Evolutionary conservation across 2,797 vertebrate genomes (phyloP), one percentile per base, ranked within the genome.

Genomic region (Serranus cabrilla): DNA sequence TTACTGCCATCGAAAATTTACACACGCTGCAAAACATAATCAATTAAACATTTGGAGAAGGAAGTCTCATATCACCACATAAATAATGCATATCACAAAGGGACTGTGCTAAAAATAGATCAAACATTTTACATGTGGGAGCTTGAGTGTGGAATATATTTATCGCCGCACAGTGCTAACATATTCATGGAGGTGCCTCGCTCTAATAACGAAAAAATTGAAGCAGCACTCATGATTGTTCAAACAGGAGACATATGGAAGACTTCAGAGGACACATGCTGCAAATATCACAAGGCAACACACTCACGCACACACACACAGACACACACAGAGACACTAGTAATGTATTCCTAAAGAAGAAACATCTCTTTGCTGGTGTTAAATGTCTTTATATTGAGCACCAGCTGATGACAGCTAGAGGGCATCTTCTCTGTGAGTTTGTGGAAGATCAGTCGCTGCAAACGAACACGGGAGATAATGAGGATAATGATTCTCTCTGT

Each of bases 151-250:
- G 71, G 86, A 83, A 76, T 52, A 68, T 68, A 71, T 86, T 86
- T 66, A 59, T 80, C 40, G 18, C 39, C 50, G 23, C 55, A 43
- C 67, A 56, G 82, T 70, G 68, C 70, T 83, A 81, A 89, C 42
- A 68, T 87, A 88, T 89, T 89, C 79, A 89, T 75, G 68, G 86
- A 55, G 66, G 71, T 84, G 81, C 65, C 75, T 84, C 58, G 0
- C 57, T 84, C 46, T 82, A 88, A 87, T 89, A 83, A 85, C 63
- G 46, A 57, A 59, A 78, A 81, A 82, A 79, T 61, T 81, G 82
- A 87, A 83, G 68, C 80, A 86, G 83, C 73, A 47, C 69, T 84
- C 70, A 42, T 62, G 71, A 71, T 81, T 72, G 74, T 69, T 89
- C 70, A 87, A 82, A 78, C 66, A 20, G 20, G 25, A 58, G 69